Evolutionary conservation across 2,797 vertebrate genomes (phyloP), one percentile per base, ranked within the genome.

Genomic region (Macrochelys suwanniensis): DNA sequence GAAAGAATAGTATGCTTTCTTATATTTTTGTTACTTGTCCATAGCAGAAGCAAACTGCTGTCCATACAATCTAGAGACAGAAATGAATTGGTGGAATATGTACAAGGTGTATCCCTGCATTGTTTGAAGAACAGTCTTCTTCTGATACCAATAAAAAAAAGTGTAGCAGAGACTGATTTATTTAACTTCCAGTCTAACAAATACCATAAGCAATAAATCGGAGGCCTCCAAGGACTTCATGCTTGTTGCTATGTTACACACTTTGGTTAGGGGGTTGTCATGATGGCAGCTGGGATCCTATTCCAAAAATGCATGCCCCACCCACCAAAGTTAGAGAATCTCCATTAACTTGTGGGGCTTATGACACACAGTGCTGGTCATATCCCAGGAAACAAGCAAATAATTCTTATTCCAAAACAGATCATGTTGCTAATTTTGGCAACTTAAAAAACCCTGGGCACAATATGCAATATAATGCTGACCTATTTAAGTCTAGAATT

Each of bases 401-500:
- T 65, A n/a, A 8, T n/a, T 65, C 33, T n/a, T n/a, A 65, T n/a
- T 19, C 6, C 16, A 16, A 65, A n/a, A 65, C 61, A 65, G 33
- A 65, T n/a, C 17, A 19, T 33, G 10, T 37, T 96, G 53, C 17
- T 65, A 65, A 71, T 89, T 96, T 56, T 86, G 92, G 74, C 88
- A 82, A 88, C 89, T 53, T 88, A 93, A 93, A 76, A 61, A 85
- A 61, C 93, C 71, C 94, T 54, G 88, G 94, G 89, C 92, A 61
- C 71, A 85, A 87, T 89, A 71, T 88, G 50, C 79, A 89, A 25
- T 56, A 17, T 68, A 94, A 93, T 23, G 11, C 45, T 94, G 88
- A 57, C 10, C 59, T 89, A 93, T 95, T 89, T 96, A 93, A 93
- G 87, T 68, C 79, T 93, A 94, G 26, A 47, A 93, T n/a, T 94